These are phyloP conservation scores for Uria aalge DNA, from an alignment of 2,113 vertebrate species.

Conservation along the genomic window DNA sequence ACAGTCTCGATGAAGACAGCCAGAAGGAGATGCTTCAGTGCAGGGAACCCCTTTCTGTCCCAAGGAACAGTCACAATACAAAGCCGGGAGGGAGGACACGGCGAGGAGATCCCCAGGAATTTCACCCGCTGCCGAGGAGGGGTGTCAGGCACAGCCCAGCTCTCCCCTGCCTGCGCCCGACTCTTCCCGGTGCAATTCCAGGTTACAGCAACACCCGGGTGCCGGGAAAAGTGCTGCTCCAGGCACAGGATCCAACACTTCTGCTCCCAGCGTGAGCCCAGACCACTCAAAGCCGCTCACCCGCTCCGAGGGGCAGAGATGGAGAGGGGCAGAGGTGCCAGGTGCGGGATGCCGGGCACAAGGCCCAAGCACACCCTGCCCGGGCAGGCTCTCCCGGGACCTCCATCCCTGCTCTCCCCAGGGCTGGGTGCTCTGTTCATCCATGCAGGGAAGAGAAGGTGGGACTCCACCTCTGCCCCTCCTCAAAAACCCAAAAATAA, in stretches of 20 bases:
- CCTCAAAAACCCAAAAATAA: not conserved
- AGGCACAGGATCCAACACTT: not conserved
- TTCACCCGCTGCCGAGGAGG: not conserved
- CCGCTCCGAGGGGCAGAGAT: not conserved
- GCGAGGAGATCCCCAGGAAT: not conserved
- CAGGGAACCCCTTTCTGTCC: not conserved
- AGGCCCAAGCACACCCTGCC: not conserved
- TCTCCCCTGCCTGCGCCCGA: not conserved
- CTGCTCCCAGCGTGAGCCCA: not conserved
- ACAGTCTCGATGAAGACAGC: not conserved
- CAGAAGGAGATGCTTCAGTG: not conserved
- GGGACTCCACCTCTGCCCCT: not conserved
- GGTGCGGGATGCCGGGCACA: not conserved
- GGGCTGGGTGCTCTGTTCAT: not conserved
- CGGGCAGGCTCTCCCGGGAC: not conserved
- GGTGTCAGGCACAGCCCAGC: not conserved
- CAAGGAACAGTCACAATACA: accelerated
- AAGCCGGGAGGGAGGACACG: not conserved
- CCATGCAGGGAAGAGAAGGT: not conserved
- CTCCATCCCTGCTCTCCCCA: not conserved
- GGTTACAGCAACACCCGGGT: not conserved
- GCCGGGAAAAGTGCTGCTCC: not conserved
- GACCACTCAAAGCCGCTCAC: not conserved
- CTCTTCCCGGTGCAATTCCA: not conserved
- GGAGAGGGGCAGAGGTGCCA: not conserved